Conservation (phyloP, 2,113 vertebrate species). For the Marmota monax region DNA sequence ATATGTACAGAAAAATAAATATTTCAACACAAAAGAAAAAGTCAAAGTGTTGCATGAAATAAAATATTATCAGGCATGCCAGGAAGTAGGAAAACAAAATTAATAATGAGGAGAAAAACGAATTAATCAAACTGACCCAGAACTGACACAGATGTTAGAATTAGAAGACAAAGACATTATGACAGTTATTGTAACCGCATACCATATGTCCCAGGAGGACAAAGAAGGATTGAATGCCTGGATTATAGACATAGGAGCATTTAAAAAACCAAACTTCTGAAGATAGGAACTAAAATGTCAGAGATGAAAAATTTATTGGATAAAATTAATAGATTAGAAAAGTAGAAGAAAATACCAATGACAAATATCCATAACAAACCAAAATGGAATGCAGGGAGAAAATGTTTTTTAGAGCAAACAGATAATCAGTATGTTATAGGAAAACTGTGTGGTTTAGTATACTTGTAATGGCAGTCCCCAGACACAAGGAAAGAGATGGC, state of each 20-base stretch:
- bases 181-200: not conserved
- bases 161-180: conserved; percentile 43
- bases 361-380: not conserved
- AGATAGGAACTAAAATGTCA: conserved; percentile 7
- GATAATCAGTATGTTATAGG: not conserved
- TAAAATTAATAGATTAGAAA: not conserved
- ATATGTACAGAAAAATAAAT: conserved; percentile 36
- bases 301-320: not conserved
- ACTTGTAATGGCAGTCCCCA: not conserved
- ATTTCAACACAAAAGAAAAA: conserved; percentile 27
- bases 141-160: conserved; percentile 51
- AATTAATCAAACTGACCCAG: conserved; percentile 42
- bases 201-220: conserved; percentile 4
- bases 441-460: not conserved
- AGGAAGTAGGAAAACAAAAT: conserved; percentile 37
- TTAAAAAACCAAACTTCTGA: not conserved
- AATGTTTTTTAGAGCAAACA: conserved; percentile 2
- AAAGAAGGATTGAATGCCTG: not conserved
- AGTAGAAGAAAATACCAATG: not conserved
- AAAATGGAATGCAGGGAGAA: not conserved
- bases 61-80: not conserved
- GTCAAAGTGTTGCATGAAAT: not conserved
- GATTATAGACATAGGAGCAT: not conserved
- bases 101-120: conserved; percentile 5
- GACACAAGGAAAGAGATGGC: not conserved